These are phyloP conservation scores for Stichodactyla helianthus DNA, from an alignment of 64 coral and sea anemone species.

Conservation along the genomic window DNA sequence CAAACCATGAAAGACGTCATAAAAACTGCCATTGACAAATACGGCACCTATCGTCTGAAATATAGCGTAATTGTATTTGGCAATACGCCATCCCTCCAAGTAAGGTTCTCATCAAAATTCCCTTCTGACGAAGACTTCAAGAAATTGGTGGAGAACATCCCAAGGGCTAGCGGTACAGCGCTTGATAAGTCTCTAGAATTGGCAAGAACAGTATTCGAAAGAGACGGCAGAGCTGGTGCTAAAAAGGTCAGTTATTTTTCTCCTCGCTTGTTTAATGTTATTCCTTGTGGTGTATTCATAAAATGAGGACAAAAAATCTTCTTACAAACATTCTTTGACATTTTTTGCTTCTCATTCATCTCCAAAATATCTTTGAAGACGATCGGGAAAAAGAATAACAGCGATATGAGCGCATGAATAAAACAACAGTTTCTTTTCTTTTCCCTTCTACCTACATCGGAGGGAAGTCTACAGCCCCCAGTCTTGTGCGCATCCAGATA, in stretches of 20 bases:
- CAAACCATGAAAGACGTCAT: conserved; percentile 58
- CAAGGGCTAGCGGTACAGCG: conserved; percentile 12
- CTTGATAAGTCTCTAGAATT: conserved; percentile 24
- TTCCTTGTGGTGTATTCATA: too few species aligned
- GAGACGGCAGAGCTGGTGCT: conserved; percentile 31
- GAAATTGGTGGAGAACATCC: conserved; percentile 1
- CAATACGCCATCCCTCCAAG: conserved; percentile 23
- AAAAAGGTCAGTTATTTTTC: conserved; percentile 31
- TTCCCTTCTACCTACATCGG: too few species aligned
- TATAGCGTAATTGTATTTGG: conserved; percentile 56
- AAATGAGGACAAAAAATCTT: too few species aligned
- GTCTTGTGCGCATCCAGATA: too few species aligned
- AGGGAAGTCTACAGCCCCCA: too few species aligned
- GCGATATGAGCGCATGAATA: too few species aligned
- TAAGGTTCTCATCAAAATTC: conserved; percentile 15
- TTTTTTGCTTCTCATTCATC: too few species aligned
- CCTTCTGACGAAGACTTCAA: conserved; percentile 32
- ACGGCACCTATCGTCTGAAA: conserved; percentile 35
- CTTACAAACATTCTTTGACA: too few species aligned
- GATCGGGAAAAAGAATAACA: too few species aligned
- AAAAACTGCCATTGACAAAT: conserved; percentile 47
- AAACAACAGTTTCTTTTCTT: too few species aligned
- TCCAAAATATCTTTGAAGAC: too few species aligned
- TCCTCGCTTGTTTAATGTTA: background rate
- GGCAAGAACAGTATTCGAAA: conserved; percentile 14